Percentiles rank a stretch among this genome's conserved stretches.
These are phyloP conservation scores for Xiphydria camelus DNA, from an alignment of 2,888 invertebrate genomes.

Conservation along the genomic window DNA sequence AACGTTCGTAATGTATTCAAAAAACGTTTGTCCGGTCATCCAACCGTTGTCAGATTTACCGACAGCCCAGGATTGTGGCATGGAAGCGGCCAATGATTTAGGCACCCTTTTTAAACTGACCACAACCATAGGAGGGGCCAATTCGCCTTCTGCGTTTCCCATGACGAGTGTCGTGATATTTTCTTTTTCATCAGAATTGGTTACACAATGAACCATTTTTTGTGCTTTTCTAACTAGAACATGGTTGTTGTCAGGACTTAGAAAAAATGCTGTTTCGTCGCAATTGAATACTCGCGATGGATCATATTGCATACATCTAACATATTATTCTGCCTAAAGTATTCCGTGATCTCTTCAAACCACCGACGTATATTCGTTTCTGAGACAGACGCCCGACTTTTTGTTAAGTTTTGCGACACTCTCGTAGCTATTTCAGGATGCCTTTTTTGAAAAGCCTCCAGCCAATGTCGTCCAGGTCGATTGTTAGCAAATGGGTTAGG, in stretches of 20 bases:
- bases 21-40: slow-evolving; percentile 27
- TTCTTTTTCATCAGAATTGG: too few relatives aligned
- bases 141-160: slow-evolving; percentile 31
- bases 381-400: too few relatives aligned
- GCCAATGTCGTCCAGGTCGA: too few relatives aligned
- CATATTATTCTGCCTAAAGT: slow-evolving; percentile 32
- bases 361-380: too few relatives aligned
- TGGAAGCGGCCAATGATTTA: slow-evolving; percentile 19
- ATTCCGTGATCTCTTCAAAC: slow-evolving; percentile 36
- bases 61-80: slow-evolving; percentile 23
- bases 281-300: slow-evolving; percentile 41
- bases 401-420: too few relatives aligned
- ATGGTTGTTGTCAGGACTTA: slow-evolving; percentile 40
- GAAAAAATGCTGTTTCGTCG: slow-evolving; percentile 49
- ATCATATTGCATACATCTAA: slow-evolving; percentile 23
- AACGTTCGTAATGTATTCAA: slow-evolving; percentile 23
- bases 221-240: slow-evolving; percentile 42
- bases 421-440: too few relatives aligned
- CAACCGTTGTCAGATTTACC: slow-evolving; percentile 26
- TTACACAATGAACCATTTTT: slow-evolving; percentile 32
- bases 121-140: slow-evolving; percentile 23
- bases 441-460: too few relatives aligned
- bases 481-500: too few relatives aligned
- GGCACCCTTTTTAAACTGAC: slow-evolving; percentile 24
- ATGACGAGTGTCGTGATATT: slow-evolving; percentile 34